Evolutionary conservation across 2,797 vertebrate species (phyloP), one percentile per base, ranked within the genome.

Genomic region (Choloepus didactylus): DNA sequence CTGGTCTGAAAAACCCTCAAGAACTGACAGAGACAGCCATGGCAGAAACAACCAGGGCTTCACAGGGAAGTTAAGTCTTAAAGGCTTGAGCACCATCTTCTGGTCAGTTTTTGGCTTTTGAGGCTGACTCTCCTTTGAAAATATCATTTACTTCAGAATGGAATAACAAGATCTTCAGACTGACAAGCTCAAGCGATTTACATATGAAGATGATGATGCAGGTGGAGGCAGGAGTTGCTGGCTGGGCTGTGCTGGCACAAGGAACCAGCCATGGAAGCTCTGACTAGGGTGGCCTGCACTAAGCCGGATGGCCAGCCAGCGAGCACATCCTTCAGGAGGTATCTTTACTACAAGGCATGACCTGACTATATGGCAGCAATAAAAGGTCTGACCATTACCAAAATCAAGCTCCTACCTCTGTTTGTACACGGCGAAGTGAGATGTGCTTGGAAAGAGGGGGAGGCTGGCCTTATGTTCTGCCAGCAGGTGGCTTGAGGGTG

Each of bases 41-140:
- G 23, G 92, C 91, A 91, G 83, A 77, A 41, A 59, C 75, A 29
- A 41, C 2, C 72, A 87, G 89, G 96, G 62, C 95, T 95, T 91
- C 44, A 44, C 56, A 25, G 18, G 11, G 92, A 88, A 93, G 72
- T 66, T 9, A 88, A 91, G 98, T 97, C 98, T 98, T 97, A 97
- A 97, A 96, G 96, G 96, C 94, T 98, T 95, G 98, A 98, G 98
- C 98, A 98, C 98, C 98, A 98, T 96, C 98, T 98, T 98, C 98
- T 98, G 98, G 98, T 96, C 98, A 98, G 88, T 70, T 94, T 83
- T 73, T 23, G 88, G 96, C 97, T 96, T 97, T 86, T 83, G 86
- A 95, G 95, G 80, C 91, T 10, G 0, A 73, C 73, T n/a, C 46
- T 49, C 94, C 79, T 93, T 64, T 18, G 89, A 93, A 73, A 89